Conservation (phyloP, 2,888 invertebrate genomes). For the Drosophila kambysellisi region DNA sequence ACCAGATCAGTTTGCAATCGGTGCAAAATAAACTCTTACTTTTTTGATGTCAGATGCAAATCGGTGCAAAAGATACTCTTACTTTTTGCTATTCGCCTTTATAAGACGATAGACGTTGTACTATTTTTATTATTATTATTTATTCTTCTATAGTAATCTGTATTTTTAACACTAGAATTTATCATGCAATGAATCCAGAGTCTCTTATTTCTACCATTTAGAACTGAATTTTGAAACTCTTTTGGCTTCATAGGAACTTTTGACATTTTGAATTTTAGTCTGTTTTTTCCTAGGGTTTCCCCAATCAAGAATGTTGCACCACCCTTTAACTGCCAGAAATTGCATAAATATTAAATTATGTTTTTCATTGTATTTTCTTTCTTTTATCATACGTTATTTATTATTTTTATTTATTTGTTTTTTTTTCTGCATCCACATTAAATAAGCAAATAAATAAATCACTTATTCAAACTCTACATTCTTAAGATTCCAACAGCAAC, state of each 20-base stretch:
- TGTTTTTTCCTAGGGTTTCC: not conserved
- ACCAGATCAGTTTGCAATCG: not conserved
- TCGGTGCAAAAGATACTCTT: too few relatives aligned
- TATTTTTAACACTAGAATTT: not conserved
- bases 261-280: not conserved
- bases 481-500: not conserved
- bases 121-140: too few relatives aligned
- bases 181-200: not conserved
- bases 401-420: too few relatives aligned
- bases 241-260: too few relatives aligned
- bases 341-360: not conserved
- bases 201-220: not conserved
- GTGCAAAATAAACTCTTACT: not conserved
- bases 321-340: not conserved
- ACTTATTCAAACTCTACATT: not conserved
- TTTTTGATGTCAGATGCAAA: too few relatives aligned
- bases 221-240: not conserved
- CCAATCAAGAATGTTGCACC: not conserved
- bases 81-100: too few relatives aligned
- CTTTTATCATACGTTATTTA: not conserved
- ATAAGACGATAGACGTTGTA: too few relatives aligned
- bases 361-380: not conserved
- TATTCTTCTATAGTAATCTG: accelerated
- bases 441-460: not conserved
- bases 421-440: too few relatives aligned